Conservation (phyloP, 1,140 invertebrate genomes). For the Lepeophtheirus salmonis region DNA sequence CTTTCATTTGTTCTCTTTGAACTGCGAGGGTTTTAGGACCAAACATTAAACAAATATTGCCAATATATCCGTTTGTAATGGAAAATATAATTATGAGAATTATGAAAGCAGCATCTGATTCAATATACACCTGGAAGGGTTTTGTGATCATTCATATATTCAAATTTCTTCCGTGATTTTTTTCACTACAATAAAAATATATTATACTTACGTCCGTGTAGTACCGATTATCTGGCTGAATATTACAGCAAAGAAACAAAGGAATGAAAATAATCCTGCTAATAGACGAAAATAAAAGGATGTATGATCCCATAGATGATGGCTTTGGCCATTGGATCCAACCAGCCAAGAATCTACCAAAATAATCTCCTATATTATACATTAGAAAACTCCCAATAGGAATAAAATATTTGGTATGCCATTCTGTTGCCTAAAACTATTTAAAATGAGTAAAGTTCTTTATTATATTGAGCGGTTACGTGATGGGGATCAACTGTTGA, state of each 20-base stretch:
- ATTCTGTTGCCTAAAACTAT: background rate
- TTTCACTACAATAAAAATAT: too few species aligned
- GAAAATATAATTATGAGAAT: background rate
- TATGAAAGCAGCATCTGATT: background rate
- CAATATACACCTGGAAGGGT: too few species aligned
- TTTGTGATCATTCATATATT: too few species aligned
- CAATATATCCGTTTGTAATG: background rate
- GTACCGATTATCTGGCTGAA: background rate
- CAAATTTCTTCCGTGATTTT: too few species aligned
- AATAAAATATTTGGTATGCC: slow-evolving; percentile 42
- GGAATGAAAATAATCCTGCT: slow-evolving; percentile 10
- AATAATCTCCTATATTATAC: slow-evolving; percentile 67
- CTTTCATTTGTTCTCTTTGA: background rate
- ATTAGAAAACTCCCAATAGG: slow-evolving; percentile 71
- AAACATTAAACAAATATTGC: background rate
- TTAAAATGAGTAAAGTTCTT: too few species aligned
- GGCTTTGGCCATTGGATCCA: slow-evolving; percentile 9
- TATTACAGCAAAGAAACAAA: slow-evolving; percentile 16
- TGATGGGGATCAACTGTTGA: background rate
- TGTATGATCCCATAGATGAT: background rate
- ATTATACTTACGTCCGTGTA: slow-evolving; percentile 7
- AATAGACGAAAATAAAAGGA: background rate
- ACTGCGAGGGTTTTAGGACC: background rate
- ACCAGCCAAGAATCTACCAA: slow-evolving; percentile 42
- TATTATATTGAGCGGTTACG: too few species aligned